Evolutionary conservation across 2,113 vertebrate species (phyloP).

Genomic region (Brachionichthys hirsutus): DNA sequence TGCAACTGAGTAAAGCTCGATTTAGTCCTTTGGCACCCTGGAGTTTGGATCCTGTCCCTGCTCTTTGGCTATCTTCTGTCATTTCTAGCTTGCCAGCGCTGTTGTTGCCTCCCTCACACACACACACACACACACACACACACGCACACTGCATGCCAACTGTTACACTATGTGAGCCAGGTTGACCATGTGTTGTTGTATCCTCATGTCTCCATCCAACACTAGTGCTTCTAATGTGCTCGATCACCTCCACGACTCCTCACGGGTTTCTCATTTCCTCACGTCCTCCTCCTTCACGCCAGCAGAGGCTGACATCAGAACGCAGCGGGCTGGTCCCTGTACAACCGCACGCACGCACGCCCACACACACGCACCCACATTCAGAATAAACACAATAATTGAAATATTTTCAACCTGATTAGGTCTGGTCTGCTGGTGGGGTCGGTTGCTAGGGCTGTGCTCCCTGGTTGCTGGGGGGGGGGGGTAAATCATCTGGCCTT

Average conservation of each 20-base stretch:
- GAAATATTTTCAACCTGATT: slow-evolving; percentile 99
- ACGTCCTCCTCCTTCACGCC: slow-evolving; percentile 17
- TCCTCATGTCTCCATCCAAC: slow-evolving; percentile 66
- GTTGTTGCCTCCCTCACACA: neutral
- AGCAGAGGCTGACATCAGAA: slow-evolving; percentile 35
- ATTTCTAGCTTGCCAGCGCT: neutral
- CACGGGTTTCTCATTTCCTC: slow-evolving; percentile 26
- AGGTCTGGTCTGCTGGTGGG: slow-evolving; percentile 96
- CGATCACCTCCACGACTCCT: slow-evolving; percentile 50
- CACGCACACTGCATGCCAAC: slow-evolving; percentile 56
- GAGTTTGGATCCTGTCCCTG: slow-evolving; percentile 51
- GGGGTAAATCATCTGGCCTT: slow-evolving; percentile 99
- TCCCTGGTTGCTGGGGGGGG: slow-evolving; percentile 99
- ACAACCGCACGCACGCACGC: slow-evolving; percentile 1
- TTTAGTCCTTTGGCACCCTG: slow-evolving; percentile 53
- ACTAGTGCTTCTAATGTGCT: slow-evolving; percentile 42
- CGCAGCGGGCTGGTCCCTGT: slow-evolving; percentile 28
- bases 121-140: slow-evolving; percentile 27
- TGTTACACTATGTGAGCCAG: slow-evolving; percentile 61
- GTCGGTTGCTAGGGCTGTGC: slow-evolving; percentile 99
- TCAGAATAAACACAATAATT: slow-evolving; percentile 97
- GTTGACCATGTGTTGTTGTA: slow-evolving; percentile 71
- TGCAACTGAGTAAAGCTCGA: slow-evolving; percentile 35
- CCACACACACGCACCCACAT: slow-evolving; percentile 14
- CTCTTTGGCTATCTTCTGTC: slow-evolving; percentile 57